These are phyloP conservation scores for Ataeniobius toweri DNA, from an alignment of 2,797 vertebrate species.

Conservation along the genomic window DNA sequence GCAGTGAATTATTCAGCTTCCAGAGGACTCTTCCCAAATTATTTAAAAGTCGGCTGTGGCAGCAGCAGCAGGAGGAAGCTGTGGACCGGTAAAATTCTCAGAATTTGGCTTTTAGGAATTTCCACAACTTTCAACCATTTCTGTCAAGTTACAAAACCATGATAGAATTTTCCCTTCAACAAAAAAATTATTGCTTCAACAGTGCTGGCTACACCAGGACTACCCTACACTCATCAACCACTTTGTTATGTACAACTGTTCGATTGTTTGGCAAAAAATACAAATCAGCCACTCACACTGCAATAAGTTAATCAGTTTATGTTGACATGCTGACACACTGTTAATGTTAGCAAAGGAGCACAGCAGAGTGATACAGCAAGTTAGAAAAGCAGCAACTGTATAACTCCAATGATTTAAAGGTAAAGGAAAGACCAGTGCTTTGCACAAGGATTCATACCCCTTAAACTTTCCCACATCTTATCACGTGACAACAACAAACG, in stretches of 20 bases:
- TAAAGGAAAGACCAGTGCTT: background rate
- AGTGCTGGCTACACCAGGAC: background rate
- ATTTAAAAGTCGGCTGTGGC: conserved; percentile 74
- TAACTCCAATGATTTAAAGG: too few relatives aligned
- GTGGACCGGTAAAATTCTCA: conserved; percentile 39
- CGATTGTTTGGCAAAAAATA: background rate
- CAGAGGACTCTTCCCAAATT: conserved; percentile 76
- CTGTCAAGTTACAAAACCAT: conserved; percentile 26
- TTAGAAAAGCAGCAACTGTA: too few relatives aligned
- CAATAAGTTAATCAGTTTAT: background rate
- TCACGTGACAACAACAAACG: background rate
- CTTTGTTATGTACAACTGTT: background rate
- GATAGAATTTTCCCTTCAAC: conserved; percentile 19
- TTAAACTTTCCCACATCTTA: background rate
- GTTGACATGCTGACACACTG: background rate
- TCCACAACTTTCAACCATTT: conserved; percentile 30
- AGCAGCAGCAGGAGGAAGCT: conserved; percentile 43
- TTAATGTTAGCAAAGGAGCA: too few relatives aligned
- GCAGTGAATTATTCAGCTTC: conserved; percentile 82
- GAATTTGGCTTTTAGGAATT: conserved; percentile 44
- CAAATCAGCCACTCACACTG: background rate
- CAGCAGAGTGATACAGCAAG: too few relatives aligned
- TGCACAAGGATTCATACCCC: background rate
- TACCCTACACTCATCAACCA: background rate
- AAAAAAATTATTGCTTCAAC: conserved; percentile 28